Base-by-base conservation (phyloP, 2,888 invertebrate species). In the Gastrophysa polygoni region DNA sequence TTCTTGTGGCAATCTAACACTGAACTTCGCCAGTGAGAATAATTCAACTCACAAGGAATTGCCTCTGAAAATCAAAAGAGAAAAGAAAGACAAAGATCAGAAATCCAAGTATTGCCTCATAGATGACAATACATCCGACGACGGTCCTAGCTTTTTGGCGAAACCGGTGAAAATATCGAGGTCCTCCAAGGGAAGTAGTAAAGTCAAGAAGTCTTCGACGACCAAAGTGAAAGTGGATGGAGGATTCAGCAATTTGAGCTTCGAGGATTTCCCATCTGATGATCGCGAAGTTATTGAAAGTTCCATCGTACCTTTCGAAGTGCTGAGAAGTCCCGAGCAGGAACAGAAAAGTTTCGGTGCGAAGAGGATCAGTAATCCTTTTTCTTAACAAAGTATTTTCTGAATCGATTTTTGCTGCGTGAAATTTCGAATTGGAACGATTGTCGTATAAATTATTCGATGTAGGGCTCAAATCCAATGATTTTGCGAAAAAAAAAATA, bases 201-300 rank as follows among this genome's bases (percentile, higher is more conserved):
- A 79, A 66, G 70, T 70, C 1, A 81, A 78, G 61, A 75, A 75
- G 60, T 68, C 71, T 17, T 71, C 73, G 4, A n/a, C n/a, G n/a
- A 61, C 64, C 14, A 76, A 77, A 61, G 66, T 70, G 20, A 75
- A 75, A 65, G 68, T 73, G 1, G 83, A 84, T 65, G 85, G 85
- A 7, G 89, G 89, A 3, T 89, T 90, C 73, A 89, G 88, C 72
- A 90, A 90, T 71, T 87, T 90, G 88, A 90, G 90, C 74, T 90
- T 90, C 72, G 90, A 90, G 76, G 90, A 90, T 78, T 89, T 89
- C 73, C 87, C 88, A 1, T 88, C 87, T 21, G 89, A 89, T 72
- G 85, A 87, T 56, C 85, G 85, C 63, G 84, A 84, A 51, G 64
- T 71, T 46, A 75, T 78, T 62, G 81, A 83, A n/a, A 78, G 77